Conservation (phyloP, 2,113 vertebrate species). For the Phyllostomus discolor region DNA sequence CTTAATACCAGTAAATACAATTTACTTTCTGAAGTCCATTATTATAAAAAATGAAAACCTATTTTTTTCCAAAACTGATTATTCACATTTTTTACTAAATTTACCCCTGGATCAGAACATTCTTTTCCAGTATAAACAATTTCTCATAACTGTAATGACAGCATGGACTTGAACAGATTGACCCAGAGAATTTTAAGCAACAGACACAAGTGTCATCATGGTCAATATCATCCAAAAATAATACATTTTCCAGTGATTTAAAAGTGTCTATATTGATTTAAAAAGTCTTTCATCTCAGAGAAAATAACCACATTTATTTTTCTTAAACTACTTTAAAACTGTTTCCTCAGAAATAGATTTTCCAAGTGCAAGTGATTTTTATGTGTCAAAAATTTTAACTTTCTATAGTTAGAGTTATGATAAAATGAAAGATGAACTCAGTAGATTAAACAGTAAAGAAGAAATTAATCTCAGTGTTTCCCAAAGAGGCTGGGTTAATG, state of each 20-base stretch:
- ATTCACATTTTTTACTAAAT: not conserved
- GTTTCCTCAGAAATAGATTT: constrained; percentile 23
- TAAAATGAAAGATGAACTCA: not conserved
- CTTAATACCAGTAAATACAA: not conserved
- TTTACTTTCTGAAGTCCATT: not conserved
- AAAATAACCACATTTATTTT: constrained; percentile 30
- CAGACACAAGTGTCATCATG: not conserved
- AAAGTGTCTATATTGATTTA: not conserved
- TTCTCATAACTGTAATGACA: not conserved
- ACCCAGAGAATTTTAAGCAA: not conserved
- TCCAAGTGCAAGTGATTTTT: not conserved
- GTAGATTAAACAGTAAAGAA: not conserved
- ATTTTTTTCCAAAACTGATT: not conserved
- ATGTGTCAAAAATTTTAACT: constrained; percentile 11
- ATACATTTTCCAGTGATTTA: not conserved
- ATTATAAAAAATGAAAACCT: not conserved
- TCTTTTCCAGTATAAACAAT: not conserved
- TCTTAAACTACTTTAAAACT: constrained; percentile 24
- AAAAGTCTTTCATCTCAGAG: constrained; percentile 19
- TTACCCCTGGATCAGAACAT: not conserved
- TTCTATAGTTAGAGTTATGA: not conserved
- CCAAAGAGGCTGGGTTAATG: not conserved
- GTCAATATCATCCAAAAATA: not conserved
- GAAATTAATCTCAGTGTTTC: not conserved
- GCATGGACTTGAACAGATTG: not conserved